These are phyloP conservation scores for Dissostichus mawsoni DNA, from an alignment of 2,113 vertebrate genomes.

Conservation along the genomic window DNA sequence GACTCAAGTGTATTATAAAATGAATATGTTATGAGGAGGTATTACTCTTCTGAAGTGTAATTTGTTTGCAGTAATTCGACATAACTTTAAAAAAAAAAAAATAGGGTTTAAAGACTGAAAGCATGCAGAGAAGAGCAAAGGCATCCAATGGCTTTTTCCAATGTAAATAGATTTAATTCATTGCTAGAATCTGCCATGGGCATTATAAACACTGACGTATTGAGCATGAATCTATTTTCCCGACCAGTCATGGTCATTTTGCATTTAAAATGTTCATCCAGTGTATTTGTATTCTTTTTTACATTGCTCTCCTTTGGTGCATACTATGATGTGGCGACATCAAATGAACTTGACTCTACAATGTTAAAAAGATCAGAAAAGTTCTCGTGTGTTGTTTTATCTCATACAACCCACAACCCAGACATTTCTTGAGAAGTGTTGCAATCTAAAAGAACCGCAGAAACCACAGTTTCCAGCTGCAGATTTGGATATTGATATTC, in stretches of 20 bases:
- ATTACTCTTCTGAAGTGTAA: not conserved
- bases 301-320: not conserved
- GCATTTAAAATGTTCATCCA: not conserved
- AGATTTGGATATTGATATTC: not conserved
- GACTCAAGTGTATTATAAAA: not conserved
- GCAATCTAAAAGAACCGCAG: not conserved
- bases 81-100: no score
- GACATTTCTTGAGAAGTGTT: not conserved
- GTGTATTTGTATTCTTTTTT: not conserved
- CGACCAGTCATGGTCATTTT: not conserved
- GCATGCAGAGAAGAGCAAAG: not conserved
- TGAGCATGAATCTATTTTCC: not conserved
- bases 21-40: not conserved
- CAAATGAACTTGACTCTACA: not conserved
- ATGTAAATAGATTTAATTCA: not conserved
- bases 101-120: not conserved
- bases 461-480: conserved; percentile 1
- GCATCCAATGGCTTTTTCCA: not conserved
- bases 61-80: not conserved
- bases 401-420: not conserved
- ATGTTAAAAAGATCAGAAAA: not conserved
- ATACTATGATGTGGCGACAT: not conserved
- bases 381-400: accelerated
- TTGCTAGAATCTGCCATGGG: not conserved
- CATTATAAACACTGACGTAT: not conserved